Percentiles rank a stretch among this genome's conserved stretches.
Evolutionary conservation across 2,888 invertebrate species (phyloP).

Genomic region (Tethea ocularis): DNA sequence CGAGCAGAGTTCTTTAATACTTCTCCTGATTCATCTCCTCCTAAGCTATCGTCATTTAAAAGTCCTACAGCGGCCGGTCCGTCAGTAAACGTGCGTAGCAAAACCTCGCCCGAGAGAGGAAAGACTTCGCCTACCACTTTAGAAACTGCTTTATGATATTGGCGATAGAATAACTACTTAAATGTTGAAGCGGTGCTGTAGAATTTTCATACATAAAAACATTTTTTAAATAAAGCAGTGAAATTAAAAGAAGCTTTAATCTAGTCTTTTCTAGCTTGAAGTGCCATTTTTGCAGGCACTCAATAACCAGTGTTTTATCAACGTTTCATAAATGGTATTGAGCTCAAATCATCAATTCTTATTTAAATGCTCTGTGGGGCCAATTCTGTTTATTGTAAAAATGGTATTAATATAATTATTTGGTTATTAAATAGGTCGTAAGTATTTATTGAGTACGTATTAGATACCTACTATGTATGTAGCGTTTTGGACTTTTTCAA

Average conservation of each 20-base stretch:
- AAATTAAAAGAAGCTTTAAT: slow-evolving; percentile 81
- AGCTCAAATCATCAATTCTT: slow-evolving; percentile 56
- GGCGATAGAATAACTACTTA: slow-evolving; percentile 24
- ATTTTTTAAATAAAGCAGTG: slow-evolving; percentile 59
- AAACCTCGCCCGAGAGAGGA: slow-evolving; percentile 67
- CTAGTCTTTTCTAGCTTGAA: slow-evolving; percentile 78
- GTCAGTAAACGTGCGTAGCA: slow-evolving; percentile 45
- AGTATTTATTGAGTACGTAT: slow-evolving; percentile 80
- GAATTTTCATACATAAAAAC: slow-evolving; percentile 40
- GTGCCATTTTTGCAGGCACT: slow-evolving; percentile 71
- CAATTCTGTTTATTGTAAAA: slow-evolving; percentile 63
- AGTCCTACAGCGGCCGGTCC: slow-evolving; percentile 51
- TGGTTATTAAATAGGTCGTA: slow-evolving; percentile 67
- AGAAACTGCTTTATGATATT: slow-evolving; percentile 86
- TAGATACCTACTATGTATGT: slow-evolving; percentile 58
- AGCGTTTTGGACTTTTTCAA: slow-evolving; percentile 76
- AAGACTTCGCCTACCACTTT: slow-evolving; percentile 80
- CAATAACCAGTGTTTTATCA: slow-evolving; percentile 57
- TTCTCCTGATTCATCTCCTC: slow-evolving; percentile 66
- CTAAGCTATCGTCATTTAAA: slow-evolving; percentile 71
- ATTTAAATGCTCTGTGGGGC: slow-evolving; percentile 70
- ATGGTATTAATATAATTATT: slow-evolving; percentile 55
- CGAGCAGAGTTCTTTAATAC: slow-evolving; percentile 84
- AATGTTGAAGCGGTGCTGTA: slow-evolving; percentile 62
- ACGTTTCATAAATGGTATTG: slow-evolving; percentile 40